A percentile compares a stretch with the other conserved stretches of the same genome.
phyloP scores from a whole-genome alignment of 2,113 vertebrate species.

The Tychaedon coryphoeus region DNA sequence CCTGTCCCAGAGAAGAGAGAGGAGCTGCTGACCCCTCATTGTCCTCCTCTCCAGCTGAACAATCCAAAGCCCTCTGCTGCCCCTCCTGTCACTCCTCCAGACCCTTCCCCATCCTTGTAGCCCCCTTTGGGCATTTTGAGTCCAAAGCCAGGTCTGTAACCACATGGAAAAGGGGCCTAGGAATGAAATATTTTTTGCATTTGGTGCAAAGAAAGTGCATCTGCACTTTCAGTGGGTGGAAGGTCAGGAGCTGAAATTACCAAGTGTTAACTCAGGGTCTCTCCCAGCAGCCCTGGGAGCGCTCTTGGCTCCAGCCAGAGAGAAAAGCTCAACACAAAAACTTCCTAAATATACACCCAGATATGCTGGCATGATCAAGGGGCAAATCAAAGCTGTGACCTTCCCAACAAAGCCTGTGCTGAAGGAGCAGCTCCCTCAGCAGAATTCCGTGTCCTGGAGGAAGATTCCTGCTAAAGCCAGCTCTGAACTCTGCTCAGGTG shows the following conservation, averaged over 20 bases:
- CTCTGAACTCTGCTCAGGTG: not conserved
- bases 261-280: not conserved
- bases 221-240: not conserved
- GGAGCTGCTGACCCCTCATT: not conserved
- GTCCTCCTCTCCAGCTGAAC: not conserved
- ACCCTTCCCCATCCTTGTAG: not conserved
- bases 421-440: rapidly evolving
- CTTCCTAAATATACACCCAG: not conserved
- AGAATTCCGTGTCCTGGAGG: not conserved
- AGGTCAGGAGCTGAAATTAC: not conserved
- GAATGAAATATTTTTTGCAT: not conserved
- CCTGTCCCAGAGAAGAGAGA: not conserved
- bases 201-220: not conserved
- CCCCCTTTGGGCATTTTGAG: not conserved
- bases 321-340: not conserved
- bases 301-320: not conserved
- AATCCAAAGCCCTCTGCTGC: not conserved
- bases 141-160: not conserved
- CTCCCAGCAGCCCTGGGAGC: not conserved
- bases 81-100: not conserved
- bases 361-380: not conserved
- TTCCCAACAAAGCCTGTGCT: not conserved
- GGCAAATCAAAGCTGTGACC: not conserved
- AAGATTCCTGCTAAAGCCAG: not conserved
- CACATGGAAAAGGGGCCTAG: not conserved